phyloP scores from a whole-genome alignment of 1,140 invertebrate genomes.

The Bathynomus jamesi region DNA sequence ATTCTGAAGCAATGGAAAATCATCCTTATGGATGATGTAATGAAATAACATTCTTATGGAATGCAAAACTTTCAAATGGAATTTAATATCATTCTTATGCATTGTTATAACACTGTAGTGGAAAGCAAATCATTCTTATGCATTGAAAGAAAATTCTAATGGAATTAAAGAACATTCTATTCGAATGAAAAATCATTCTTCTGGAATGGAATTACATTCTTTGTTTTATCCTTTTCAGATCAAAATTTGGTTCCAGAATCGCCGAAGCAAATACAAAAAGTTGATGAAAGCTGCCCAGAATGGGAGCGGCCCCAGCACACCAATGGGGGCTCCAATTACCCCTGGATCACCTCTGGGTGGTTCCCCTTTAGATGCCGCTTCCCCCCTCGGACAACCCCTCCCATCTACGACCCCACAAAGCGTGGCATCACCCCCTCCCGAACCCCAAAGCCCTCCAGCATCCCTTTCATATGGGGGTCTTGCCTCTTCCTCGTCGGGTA shows the following conservation, averaged over 20 bases:
- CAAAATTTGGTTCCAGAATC: conserved; percentile 97
- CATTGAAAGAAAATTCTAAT: too few relatives aligned
- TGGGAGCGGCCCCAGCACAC: conserved; percentile 38
- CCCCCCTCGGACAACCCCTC: conserved; percentile 36
- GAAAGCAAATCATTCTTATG: too few relatives aligned
- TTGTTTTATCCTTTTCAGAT: conserved; percentile 66
- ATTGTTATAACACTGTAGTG: too few relatives aligned
- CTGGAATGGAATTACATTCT: too few relatives aligned
- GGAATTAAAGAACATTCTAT: too few relatives aligned
- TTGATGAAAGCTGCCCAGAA: conserved; percentile 74
- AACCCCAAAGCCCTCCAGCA: conserved; percentile 39
- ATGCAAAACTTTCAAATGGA: too few relatives aligned
- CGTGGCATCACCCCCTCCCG: conserved; percentile 48
- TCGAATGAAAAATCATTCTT: too few relatives aligned
- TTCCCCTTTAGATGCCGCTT: conserved; percentile 40
- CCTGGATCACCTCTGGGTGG: conserved; percentile 38
- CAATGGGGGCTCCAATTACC: conserved; percentile 33
- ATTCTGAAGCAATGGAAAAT: too few relatives aligned
- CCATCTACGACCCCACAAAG: conserved; percentile 37
- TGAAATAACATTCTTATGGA: too few relatives aligned
- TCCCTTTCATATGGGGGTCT: conserved; percentile 43
- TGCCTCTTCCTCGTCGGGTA: conserved; percentile 42
- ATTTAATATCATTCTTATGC: too few relatives aligned
- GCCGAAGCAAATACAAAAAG: conserved; percentile 93
- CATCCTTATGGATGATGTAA: too few relatives aligned